Conservation (phyloP, 2,888 invertebrate species). For the Pharmacophagus antenor region DNA sequence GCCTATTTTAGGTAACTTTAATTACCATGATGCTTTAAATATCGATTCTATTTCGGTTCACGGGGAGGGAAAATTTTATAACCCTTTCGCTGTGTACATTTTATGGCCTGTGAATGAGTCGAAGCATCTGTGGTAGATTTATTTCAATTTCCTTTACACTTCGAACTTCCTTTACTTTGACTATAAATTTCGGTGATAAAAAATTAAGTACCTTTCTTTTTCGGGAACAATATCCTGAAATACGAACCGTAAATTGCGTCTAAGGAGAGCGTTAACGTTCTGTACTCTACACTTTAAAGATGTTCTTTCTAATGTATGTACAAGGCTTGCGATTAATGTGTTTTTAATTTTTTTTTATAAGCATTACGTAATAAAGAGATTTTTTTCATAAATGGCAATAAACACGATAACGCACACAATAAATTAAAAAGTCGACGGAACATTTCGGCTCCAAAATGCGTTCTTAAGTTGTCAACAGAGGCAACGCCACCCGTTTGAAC, state of each 20-base stretch:
- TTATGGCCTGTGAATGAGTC: slow-evolving; percentile 71
- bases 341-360: not conserved
- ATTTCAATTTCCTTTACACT: slow-evolving; percentile 73
- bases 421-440: slow-evolving; percentile 38
- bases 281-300: slow-evolving; percentile 1
- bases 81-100: slow-evolving; percentile 63
- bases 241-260: slow-evolving; percentile 32
- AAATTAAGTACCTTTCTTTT: slow-evolving; percentile 61
- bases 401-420: slow-evolving; percentile 24
- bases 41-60: slow-evolving; percentile 54
- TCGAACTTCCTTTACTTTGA: slow-evolving; percentile 66
- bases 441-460: slow-evolving; percentile 49
- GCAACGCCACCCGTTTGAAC: slow-evolving; percentile 57
- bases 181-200: slow-evolving; percentile 66
- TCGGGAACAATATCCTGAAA: slow-evolving; percentile 49
- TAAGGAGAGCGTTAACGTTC: slow-evolving; percentile 11
- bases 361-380: not conserved
- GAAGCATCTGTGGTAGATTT: slow-evolving; percentile 74
- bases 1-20: slow-evolving; percentile 27
- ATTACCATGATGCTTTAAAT: slow-evolving; percentile 34
- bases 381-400: slow-evolving; percentile 18
- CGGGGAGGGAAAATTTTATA: slow-evolving; percentile 59
- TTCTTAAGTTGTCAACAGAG: slow-evolving; percentile 55
- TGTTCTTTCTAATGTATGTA: not conserved
- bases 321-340: not conserved